Evolutionary conservation across 2,888 invertebrate species (phyloP), one percentile per base, ranked within the genome.

Genomic region (Tortrix viridana): DNA sequence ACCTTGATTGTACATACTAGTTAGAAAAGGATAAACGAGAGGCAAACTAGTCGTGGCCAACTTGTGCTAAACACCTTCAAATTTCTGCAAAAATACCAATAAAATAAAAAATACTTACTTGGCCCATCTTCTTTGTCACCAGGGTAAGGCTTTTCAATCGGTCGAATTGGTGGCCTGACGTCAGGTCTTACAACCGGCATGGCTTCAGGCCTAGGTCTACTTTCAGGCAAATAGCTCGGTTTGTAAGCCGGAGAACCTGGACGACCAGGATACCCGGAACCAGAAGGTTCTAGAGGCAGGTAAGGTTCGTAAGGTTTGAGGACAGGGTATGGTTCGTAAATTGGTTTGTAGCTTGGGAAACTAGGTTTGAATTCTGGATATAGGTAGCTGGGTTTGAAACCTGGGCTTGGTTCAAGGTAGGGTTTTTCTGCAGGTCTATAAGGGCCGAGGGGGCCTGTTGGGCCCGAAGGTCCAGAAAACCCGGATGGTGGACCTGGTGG

Each of bases 41-140:
- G n/a, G n/a, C n/a, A n/a, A n/a, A n/a, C n/a, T n/a, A n/a, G n/a
- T n/a, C n/a, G n/a, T n/a, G n/a, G 26, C 26, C 5, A 23, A 50
- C 32, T 2, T 18, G 37, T 18, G 9, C 37, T 23, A 22, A 50
- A 50, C 7, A 37, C 9, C 18, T 44, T 18, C 18, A 44, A 44
- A 16, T 5, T 18, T 14, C 12, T 56, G 32, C 12, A 43, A 48
- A 49, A 49, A 20, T 32, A 50, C 5, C 5, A 48, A 37, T 18
- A 50, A 41, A 6, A 38, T 38, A 5, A 38, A 53, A 37, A 32
- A 12, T 14, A 82, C 86, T 82, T 73, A 87, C 88, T 76, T 41
- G 80, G 74, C 55, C 77, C 82, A 54, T 70, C 70, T 56, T 79
- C 80, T 66, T 81, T 80, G 55, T 85, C 84, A 22, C 77, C 77